A percentile compares a stretch with the other conserved stretches of the same genome.
phyloP scores from a whole-genome alignment of 2,888 invertebrate genomes.

The Drosophila dives region DNA sequence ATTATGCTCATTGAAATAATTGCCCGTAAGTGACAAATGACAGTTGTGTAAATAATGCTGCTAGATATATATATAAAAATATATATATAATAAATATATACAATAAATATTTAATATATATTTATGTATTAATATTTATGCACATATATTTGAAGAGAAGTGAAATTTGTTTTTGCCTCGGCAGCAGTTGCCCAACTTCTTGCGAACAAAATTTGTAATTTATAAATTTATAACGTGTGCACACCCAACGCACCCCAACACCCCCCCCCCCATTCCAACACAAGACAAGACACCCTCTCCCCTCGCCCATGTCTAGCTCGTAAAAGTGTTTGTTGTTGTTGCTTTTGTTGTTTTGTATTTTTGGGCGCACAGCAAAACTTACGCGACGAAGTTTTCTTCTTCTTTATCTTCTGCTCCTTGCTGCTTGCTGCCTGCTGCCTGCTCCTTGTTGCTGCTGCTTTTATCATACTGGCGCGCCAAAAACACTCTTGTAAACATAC shows the following conservation, averaged over 20 bases:
- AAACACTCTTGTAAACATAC: constrained; percentile 71
- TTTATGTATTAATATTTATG: not conserved
- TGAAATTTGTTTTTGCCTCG: constrained; percentile 24
- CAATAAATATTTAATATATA: constrained; percentile 14
- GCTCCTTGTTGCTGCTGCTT: constrained; percentile 17
- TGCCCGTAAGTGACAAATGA: constrained; percentile 49
- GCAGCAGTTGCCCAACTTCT: constrained; percentile 3
- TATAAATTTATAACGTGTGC: constrained; percentile 83
- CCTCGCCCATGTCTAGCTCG: constrained; percentile 25
- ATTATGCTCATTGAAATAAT: constrained; percentile 67
- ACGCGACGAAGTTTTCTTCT: constrained; percentile 25
- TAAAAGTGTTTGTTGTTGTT: constrained; percentile 57
- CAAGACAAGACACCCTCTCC: constrained; percentile 4
- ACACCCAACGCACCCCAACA: not conserved
- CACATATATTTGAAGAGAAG: constrained; percentile 49
- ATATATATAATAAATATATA: not conserved
- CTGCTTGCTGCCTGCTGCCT: not conserved
- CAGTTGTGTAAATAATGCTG: constrained; percentile 6
- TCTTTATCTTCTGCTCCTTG: not conserved
- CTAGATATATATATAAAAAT: constrained; percentile 12
- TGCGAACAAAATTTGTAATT: constrained; percentile 82
- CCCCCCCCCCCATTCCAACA: constrained; percentile 16
- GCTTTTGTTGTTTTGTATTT: constrained; percentile 27
- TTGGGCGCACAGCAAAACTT: constrained; percentile 60
- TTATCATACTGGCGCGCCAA: constrained; percentile 65